These are phyloP conservation scores for Catocala sponsa DNA, from an alignment of 2,888 invertebrate species.

Conservation along the genomic window DNA sequence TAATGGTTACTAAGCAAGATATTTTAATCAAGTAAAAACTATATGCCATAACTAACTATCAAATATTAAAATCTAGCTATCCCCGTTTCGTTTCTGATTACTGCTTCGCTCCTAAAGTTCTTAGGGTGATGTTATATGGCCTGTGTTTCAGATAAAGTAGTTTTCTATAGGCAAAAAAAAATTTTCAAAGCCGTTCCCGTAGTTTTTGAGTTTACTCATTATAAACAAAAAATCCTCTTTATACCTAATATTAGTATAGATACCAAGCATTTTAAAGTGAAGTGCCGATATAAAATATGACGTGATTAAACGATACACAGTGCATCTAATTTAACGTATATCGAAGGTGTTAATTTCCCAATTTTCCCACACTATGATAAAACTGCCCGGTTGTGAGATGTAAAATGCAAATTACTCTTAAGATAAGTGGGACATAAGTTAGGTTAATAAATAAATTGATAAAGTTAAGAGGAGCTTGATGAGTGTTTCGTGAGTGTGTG, in stretches of 20 bases:
- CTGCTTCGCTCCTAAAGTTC: too few relatives aligned
- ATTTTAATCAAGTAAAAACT: too few relatives aligned
- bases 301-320: background rate
- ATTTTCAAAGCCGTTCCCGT: too few relatives aligned
- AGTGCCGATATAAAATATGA: constrained; percentile 12
- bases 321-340: constrained; percentile 28
- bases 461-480: constrained; percentile 33
- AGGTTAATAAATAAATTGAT: constrained; percentile 46
- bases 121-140: too few relatives aligned
- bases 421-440: constrained; percentile 48
- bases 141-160: too few relatives aligned
- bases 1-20: too few relatives aligned
- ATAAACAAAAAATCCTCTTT: too few relatives aligned
- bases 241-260: background rate
- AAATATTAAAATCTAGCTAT: too few relatives aligned
- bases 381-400: constrained; percentile 28
- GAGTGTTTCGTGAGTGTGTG: constrained; percentile 31
- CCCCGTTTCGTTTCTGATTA: too few relatives aligned
- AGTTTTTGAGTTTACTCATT: too few relatives aligned
- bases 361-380: constrained; percentile 47
- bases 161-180: too few relatives aligned
- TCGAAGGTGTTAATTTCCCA: constrained; percentile 28
- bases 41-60: too few relatives aligned
- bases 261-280: constrained; percentile 2
- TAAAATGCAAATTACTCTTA: constrained; percentile 41